A percentile compares a stretch with the other conserved stretches of the same genome.
phyloP scores from a whole-genome alignment of 2,888 invertebrate species.

The Rhagonycha lutea region DNA sequence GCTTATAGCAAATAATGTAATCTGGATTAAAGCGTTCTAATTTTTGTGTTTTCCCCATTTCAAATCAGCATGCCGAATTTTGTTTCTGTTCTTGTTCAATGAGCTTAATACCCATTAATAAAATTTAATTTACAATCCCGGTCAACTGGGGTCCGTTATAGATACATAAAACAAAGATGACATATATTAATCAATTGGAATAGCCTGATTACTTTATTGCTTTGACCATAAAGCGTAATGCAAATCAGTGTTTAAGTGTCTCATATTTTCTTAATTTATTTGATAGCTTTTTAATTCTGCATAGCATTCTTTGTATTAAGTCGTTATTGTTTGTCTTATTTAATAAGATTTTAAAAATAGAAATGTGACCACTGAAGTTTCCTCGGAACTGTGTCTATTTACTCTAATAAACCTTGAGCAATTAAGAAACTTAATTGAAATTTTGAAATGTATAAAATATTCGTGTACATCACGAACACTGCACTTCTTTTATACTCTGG shows the following conservation, averaged over 20 bases:
- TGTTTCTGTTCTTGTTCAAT: background rate
- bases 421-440: background rate
- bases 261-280: background rate
- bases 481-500: background rate
- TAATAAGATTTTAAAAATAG: background rate
- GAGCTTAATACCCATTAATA: constrained; percentile 6
- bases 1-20: background rate
- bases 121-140: constrained; percentile 2
- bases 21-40: background rate
- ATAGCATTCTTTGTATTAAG: background rate
- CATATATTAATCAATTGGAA: constrained; percentile 13
- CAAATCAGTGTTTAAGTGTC: background rate
- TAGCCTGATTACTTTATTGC: constrained; percentile 12
- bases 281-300: background rate
- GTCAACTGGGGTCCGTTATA: background rate
- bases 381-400: background rate
- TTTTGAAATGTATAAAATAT: background rate
- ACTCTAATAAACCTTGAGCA: background rate
- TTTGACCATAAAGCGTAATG: background rate
- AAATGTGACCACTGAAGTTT: background rate
- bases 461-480: background rate
- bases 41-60: background rate
- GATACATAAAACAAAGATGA: constrained; percentile 5
- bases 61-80: background rate
- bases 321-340: background rate